Conservation (phyloP, 2,113 vertebrate species). For the Hippocampus zosterae region DNA sequence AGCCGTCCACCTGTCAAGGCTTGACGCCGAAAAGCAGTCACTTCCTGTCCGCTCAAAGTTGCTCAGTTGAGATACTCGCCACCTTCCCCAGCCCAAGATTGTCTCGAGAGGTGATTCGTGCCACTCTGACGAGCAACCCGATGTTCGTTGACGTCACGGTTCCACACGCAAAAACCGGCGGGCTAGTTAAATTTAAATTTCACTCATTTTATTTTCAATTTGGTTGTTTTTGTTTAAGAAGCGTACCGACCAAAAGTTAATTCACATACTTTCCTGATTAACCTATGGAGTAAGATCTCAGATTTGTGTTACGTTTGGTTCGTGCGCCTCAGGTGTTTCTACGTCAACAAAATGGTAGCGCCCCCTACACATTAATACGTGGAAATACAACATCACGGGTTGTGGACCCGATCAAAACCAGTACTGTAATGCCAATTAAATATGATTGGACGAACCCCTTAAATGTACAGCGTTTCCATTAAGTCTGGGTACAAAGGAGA, state of each 20-base stretch:
- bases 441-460: no score
- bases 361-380: not conserved
- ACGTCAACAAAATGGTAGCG: not conserved
- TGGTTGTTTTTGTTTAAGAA: not conserved
- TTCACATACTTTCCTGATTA: not conserved
- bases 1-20: slow-evolving; percentile 5
- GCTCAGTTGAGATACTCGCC: slow-evolving; percentile 14
- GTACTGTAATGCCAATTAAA: no score
- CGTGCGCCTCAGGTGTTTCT: not conserved
- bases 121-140: not conserved
- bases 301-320: not conserved
- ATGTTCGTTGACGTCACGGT: not conserved
- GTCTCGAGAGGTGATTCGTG: not conserved
- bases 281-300: not conserved
- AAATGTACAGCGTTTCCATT: no score
- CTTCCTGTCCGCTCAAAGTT: slow-evolving; percentile 46
- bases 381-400: not conserved
- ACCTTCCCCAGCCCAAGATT: slow-evolving; percentile 38
- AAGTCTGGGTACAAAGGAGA: no score
- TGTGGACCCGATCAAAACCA: no score
- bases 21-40: not conserved
- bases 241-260: not conserved
- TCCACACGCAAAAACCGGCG: not conserved
- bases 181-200: not conserved
- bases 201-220: not conserved